Evolutionary conservation across 2,888 invertebrate species (phyloP), one percentile per base, ranked within the genome.

Genomic region (Hoplodrina blanda): DNA sequence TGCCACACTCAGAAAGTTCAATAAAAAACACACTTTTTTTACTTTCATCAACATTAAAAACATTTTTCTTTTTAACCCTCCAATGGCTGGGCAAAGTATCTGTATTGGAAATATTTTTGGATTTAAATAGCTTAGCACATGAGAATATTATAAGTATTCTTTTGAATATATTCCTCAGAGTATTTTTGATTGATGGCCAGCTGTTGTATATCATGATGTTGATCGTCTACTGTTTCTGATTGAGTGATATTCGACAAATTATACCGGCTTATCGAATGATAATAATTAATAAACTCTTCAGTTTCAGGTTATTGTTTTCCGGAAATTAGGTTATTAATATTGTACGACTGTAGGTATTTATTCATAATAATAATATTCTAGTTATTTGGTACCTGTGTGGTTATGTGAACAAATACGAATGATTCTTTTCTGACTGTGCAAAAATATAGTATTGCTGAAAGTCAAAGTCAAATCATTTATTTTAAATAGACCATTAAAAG

Each of bases 21-120:
- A 84, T 62, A 49, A 33, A 73, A 64, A 62, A 84, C 2, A 84
- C 69, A 30, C 30, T 53, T 17, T 57, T 41, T 10, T 5, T n/a
- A n/a, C n/a, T 25, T 33, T 37, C 15, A 53, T 71, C 63, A 25
- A 78, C 83, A 20, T 80, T 83, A 78, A 86, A 80, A 6, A 85
- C 81, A 44, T 68, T 74, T 72, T 60, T 74, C 10, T 56, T 80
- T 69, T 72, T 76, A 6, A 59, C 66, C 54, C 77, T 81, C 88
- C 88, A 88, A 68, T 81, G 69, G 78, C 86, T 85, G 0, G 87
- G 80, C 13, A 89, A 74, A n/a, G 88, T 89, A 33, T 88, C 85
- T 15, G 76, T 72, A 52, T 88, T 81, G 7, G 88, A 85, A 50
- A 73, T 67, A 73, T 77, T 60, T 20, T 37, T 25, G 10, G 37